A percentile compares a stretch with the other conserved stretches of the same genome.
These are phyloP conservation scores for Oplegnathus fasciatus DNA, from an alignment of 2,113 vertebrate genomes.

Conservation along the genomic window DNA sequence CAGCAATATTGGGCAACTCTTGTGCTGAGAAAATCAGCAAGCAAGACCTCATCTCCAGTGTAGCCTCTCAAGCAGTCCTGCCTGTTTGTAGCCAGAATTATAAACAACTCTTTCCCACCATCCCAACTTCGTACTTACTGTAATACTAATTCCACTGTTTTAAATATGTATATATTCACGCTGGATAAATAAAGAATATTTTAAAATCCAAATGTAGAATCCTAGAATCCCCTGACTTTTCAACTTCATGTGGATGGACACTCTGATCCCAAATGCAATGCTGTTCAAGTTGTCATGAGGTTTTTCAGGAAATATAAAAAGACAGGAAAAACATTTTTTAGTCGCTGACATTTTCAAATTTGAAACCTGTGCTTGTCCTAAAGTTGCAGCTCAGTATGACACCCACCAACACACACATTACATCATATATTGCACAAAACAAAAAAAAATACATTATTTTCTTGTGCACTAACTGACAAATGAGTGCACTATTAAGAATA, in stretches of 20 bases:
- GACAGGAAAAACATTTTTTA: neutral
- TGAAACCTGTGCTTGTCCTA: neutral
- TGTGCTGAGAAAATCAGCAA: conserved; percentile 1
- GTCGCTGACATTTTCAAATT: neutral
- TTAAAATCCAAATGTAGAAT: neutral
- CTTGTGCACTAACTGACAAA: neutral
- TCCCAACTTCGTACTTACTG: neutral
- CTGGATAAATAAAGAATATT: neutral
- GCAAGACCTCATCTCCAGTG: neutral
- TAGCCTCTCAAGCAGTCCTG: neutral
- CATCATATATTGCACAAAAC: too few species aligned
- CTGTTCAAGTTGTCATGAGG: neutral
- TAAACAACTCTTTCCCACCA: neutral
- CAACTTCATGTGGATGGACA: neutral
- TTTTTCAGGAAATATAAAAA: neutral
- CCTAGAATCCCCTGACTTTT: neutral
- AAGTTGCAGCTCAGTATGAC: neutral
- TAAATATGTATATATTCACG: neutral
- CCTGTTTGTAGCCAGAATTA: neutral
- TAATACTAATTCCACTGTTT: neutral
- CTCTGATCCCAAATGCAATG: neutral
- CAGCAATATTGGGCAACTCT: neutral
- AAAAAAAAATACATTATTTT: neutral
- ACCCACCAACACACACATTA: neutral
- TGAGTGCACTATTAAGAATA: neutral